These are phyloP conservation scores for Rhabdomys dilectus DNA, from an alignment of 2,113 vertebrate species.

Conservation along the genomic window DNA sequence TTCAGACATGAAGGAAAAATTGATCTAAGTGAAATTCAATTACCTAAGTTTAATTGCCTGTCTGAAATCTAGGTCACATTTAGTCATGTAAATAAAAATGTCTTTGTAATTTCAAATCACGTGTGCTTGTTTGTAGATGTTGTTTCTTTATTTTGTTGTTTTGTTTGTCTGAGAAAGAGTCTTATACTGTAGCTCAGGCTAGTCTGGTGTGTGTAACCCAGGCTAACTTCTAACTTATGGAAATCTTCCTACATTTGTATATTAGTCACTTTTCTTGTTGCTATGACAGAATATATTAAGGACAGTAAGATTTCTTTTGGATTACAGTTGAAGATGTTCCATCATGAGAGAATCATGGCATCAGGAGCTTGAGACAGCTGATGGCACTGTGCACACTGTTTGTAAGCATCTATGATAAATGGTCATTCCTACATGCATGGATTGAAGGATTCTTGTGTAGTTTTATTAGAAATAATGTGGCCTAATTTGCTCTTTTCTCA, in stretches of 20 bases:
- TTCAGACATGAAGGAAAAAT: slow-evolving; percentile 5
- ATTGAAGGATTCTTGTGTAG: neutral
- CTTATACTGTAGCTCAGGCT: neutral
- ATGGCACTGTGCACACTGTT: fast-evolving
- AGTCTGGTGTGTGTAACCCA: neutral
- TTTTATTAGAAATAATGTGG: neutral
- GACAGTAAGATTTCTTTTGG: neutral
- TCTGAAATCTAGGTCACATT: neutral
- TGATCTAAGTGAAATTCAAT: neutral
- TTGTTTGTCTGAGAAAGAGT: neutral
- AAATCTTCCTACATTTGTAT: neutral
- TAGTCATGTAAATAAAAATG: neutral
- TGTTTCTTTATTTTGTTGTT: neutral
- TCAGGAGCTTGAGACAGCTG: neutral
- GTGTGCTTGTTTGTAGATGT: neutral
- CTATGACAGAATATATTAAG: neutral
- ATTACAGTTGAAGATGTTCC: neutral
- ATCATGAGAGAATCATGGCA: too few species aligned
- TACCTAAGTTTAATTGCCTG: neutral
- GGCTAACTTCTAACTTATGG: neutral
- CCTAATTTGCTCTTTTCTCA: neutral
- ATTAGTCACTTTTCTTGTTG: neutral
- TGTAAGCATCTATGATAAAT: neutral
- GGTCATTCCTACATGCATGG: too few species aligned
- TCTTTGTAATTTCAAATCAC: neutral